phyloP scores from a whole-genome alignment of 2,113 vertebrate species.

The Austrofundulus limnaeus region DNA sequence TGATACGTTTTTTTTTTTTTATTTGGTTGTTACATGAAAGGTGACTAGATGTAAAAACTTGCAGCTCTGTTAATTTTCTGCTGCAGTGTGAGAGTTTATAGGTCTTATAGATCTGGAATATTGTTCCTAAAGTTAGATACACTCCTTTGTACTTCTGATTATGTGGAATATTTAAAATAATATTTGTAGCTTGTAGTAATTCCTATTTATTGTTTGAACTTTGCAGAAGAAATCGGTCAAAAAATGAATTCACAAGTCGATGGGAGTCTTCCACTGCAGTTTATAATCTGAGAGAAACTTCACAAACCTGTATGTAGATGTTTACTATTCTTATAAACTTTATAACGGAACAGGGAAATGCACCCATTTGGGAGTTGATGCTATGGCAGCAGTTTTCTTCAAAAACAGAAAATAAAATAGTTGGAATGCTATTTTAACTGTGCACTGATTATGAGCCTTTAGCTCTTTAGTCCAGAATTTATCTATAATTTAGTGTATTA shows the following conservation, averaged over 20 bases:
- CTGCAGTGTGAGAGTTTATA: constrained; percentile 69
- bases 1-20: constrained; percentile 47
- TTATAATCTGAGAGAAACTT: constrained; percentile 10
- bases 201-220: constrained; percentile 67
- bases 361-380: too few species aligned
- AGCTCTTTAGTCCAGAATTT: not conserved
- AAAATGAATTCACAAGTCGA: constrained; percentile 1
- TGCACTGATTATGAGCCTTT: not conserved
- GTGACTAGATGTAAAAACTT: constrained; percentile 61
- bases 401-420: too few species aligned
- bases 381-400: too few species aligned
- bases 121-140: constrained; percentile 57
- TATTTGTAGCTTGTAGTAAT: constrained; percentile 40
- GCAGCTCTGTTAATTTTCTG: constrained; percentile 66
- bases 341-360: not conserved
- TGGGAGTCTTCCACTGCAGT: constrained; percentile 18
- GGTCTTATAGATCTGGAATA: constrained; percentile 83
- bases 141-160: constrained; percentile 50
- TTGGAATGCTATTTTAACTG: not conserved
- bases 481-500: too few species aligned
- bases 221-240: constrained; percentile 19
- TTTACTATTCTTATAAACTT: not conserved
- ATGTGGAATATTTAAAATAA: constrained; percentile 67
- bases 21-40: constrained; percentile 34
- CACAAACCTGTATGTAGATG: not conserved